Percentiles rank a stretch among this genome's conserved stretches.
These are phyloP conservation scores for Macrotrachela quadricornifera DNA, from an alignment of 1,140 invertebrate species.

Conservation along the genomic window DNA sequence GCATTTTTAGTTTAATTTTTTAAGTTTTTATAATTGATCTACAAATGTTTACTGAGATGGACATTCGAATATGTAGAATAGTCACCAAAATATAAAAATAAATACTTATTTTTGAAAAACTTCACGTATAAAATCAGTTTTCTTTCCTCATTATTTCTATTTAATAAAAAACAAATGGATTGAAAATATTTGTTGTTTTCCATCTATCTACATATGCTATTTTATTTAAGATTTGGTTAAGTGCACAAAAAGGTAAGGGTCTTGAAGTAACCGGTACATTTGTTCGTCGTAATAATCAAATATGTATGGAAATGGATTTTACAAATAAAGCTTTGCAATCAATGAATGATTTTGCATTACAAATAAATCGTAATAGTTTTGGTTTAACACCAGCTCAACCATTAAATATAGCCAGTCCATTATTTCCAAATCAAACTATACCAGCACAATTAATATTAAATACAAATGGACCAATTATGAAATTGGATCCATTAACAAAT, in stretches of 20 bases:
- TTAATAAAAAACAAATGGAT: no score
- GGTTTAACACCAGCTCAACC: slow-evolving; percentile 62
- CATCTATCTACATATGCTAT: no score
- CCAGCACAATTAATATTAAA: slow-evolving; percentile 54
- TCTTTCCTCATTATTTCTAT: no score
- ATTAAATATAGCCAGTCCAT: slow-evolving; percentile 49
- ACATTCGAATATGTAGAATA: no score
- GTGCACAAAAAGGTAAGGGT: slow-evolving; percentile 82
- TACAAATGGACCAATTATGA: slow-evolving; percentile 69
- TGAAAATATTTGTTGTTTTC: no score
- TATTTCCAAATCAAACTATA: slow-evolving; percentile 59
- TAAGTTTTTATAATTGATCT: no score
- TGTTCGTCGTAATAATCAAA: slow-evolving; percentile 55
- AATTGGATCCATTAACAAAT: slow-evolving; percentile 90
- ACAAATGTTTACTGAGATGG: no score
- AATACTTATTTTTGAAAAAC: no score
- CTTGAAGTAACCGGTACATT: slow-evolving; percentile 90
- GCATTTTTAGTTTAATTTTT: no score
- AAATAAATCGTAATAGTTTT: slow-evolving; percentile 78
- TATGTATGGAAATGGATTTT: slow-evolving; percentile 86
- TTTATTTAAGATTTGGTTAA: slow-evolving; percentile 45
- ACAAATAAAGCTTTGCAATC: slow-evolving; percentile 94
- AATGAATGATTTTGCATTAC: slow-evolving; percentile 84
- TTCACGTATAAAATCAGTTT: no score
- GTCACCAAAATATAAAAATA: no score